Conservation (phyloP, 2,113 vertebrate genomes). For the Gnathonemus echidnorhynchus region DNA sequence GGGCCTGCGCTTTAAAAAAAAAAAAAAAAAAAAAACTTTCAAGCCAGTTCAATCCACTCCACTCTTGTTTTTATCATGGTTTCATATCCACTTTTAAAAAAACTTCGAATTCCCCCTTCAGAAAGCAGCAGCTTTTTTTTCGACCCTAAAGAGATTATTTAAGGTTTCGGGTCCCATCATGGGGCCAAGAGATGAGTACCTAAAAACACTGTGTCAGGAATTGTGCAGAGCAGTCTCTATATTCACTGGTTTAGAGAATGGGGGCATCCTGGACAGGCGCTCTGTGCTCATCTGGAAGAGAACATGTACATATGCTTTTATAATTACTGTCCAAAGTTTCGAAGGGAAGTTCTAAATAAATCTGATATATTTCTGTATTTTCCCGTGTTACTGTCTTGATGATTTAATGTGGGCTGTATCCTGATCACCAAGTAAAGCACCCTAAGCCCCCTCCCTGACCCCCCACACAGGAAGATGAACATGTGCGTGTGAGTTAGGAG, state of each 20-base stretch:
- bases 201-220: not conserved
- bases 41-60: not conserved
- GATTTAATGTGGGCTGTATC: not conserved
- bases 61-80: not conserved
- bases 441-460: not conserved
- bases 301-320: not conserved
- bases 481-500: not conserved
- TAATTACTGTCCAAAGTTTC: not conserved
- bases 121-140: not conserved
- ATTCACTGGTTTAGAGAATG: not conserved
- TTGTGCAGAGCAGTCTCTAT: not conserved
- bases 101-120: not conserved
- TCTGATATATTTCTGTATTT: not conserved
- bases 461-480: not conserved
- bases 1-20: not conserved
- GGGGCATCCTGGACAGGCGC: not conserved
- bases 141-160: not conserved
- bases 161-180: not conserved
- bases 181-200: not conserved
- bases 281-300: not conserved
- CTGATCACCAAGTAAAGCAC: not conserved
- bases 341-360: not conserved
- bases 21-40: not conserved
- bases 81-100: not conserved
- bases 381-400: not conserved